A percentile compares a stretch with the other conserved stretches of the same genome.
phyloP scores from a whole-genome alignment of 2,797 vertebrate species.

The Typhlichthys subterraneus region DNA sequence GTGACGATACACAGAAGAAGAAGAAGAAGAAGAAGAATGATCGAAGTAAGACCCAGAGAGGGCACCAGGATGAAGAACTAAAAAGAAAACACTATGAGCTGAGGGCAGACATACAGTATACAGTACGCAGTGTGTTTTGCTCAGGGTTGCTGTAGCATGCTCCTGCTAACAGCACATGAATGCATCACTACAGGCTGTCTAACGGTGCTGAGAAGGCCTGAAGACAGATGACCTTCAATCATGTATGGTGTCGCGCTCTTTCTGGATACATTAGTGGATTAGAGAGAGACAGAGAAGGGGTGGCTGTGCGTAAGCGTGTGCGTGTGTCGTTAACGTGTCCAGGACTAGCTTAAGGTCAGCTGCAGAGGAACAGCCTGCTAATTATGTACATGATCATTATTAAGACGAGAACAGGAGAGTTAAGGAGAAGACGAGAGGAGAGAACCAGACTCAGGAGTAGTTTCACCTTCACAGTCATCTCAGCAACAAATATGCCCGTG shows the following conservation, averaged over 20 bases:
- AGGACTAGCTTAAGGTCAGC: constrained; percentile 43
- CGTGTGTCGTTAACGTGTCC: constrained; percentile 33
- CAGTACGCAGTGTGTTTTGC: constrained; percentile 3
- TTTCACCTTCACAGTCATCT: constrained; percentile 90
- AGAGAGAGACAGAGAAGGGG: not conserved
- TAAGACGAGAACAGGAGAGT: constrained; percentile 2
- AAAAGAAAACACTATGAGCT: not conserved
- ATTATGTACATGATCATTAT: constrained; percentile 54
- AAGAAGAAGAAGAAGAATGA: not conserved
- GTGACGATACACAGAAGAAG: not conserved
- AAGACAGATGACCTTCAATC: constrained; percentile 38
- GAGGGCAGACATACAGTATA: constrained; percentile 12
- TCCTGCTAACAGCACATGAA: constrained; percentile 31
- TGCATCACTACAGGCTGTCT: constrained; percentile 40
- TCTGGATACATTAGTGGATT: constrained; percentile 39
- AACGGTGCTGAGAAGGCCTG: constrained; percentile 13
- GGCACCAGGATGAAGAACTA: not conserved
- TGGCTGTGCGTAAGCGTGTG: constrained; percentile 10
- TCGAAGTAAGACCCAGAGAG: not conserved
- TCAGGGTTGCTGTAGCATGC: constrained; percentile 18
- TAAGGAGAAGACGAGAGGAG: not conserved
- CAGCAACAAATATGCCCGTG: constrained; percentile 89
- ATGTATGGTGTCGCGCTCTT: constrained; percentile 38
- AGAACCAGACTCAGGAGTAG: not conserved
- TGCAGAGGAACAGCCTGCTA: constrained; percentile 50